Base-by-base conservation (phyloP, 2,113 vertebrate species). In the Datnioides undecimradiatus region DNA sequence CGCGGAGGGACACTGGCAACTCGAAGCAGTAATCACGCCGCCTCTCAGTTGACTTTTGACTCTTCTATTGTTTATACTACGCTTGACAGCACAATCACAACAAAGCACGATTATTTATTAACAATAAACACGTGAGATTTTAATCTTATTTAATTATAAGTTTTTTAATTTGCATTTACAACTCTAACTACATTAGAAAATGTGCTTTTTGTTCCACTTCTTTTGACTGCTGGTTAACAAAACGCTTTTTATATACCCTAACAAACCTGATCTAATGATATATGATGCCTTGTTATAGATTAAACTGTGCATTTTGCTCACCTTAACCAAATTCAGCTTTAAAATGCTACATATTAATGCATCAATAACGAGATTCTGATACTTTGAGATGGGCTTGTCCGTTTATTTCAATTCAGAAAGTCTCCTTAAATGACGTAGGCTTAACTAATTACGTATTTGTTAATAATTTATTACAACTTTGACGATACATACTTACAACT, bases 1-100 rank as follows among this genome's bases (percentile, higher is more conserved):
- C 48, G 33, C 2, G 10, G 46, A 89, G 83, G 79, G 78, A 85
- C 91, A 83, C 0, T 4, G 3, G 3, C 6, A 27, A 21, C 9
- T 19, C 65, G 29, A 66, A 63, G 49, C 19, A 10, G 19, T 12
- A 16, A 45, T 33, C 19, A 41, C 27, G 6, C 45, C 73, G 52
- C 65, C 65, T 74, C 19, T 45, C 17, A 9, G 36, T 4, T 38
- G 55, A 25, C 27, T 1, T 8, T 31, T 40, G 31, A 49, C 23
- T 2, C 27, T n/a, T 11, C 23, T 2, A 34, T n/a, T 11, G 27
- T n/a, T n/a, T 36, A 48, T 33, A 60, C 19, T 33, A 19, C 43
- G 4, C 33, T 41, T 38, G 1, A 38, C n/a, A n/a, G 67, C 19
- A 55, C 36, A 67, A 29, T 36, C 2, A n/a, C n/a, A n/a, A n/a